These are phyloP conservation scores for Tupiocoris notatus DNA, from an alignment of 2,888 invertebrate genomes.

Conservation along the genomic window DNA sequence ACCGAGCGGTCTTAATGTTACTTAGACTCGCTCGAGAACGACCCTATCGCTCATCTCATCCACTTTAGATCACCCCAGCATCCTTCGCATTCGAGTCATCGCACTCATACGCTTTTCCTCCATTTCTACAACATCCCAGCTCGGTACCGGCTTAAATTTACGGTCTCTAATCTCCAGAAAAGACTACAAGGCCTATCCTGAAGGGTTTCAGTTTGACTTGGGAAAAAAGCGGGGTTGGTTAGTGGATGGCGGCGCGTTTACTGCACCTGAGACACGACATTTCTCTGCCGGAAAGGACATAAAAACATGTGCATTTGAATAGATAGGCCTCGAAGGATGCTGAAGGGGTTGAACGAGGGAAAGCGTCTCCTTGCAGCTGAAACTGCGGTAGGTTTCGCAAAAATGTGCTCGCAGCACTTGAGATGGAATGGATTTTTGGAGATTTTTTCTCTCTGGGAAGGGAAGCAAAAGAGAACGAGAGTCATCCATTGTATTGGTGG, in stretches of 20 bases:
- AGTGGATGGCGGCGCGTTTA: neutral
- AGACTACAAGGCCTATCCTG: neutral
- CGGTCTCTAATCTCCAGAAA: neutral
- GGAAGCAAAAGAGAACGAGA: no score
- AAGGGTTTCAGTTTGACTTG: neutral
- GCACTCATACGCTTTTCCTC: no score
- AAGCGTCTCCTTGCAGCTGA: neutral
- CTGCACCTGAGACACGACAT: neutral
- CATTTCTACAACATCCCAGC: neutral
- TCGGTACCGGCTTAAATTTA: neutral
- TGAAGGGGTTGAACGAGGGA: neutral
- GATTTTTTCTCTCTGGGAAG: no score
- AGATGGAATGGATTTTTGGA: no score
- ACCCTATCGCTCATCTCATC: neutral
- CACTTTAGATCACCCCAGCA: neutral
- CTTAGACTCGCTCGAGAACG: no score
- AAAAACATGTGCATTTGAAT: neutral
- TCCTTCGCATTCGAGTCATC: neutral
- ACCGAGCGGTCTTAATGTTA: no score
- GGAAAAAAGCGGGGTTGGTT: neutral
- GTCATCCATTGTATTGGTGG: no score
- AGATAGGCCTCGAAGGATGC: neutral
- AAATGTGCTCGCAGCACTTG: neutral
- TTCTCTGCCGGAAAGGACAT: neutral
- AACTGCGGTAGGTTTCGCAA: neutral